phyloP scores from a whole-genome alignment of 2,797 vertebrate species.

The Aulostomus chinensis region DNA sequence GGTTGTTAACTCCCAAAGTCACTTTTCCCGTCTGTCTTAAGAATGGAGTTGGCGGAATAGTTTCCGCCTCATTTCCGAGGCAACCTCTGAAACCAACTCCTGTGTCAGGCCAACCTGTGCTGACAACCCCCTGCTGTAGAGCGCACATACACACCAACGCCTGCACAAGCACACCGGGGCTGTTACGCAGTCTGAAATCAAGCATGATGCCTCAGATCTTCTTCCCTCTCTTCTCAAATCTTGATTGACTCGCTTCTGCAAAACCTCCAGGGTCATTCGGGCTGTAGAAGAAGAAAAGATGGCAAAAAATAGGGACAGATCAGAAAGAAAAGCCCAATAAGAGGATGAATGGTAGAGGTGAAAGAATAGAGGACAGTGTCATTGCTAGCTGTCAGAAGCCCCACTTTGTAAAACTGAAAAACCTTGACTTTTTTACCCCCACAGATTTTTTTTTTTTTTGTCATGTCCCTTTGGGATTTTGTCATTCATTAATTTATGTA shows the following conservation, averaged over 20 bases:
- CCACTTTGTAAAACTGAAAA: slow-evolving; percentile 37
- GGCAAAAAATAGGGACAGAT: slow-evolving; percentile 39
- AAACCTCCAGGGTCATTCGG: slow-evolving; percentile 62
- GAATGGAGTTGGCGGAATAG: slow-evolving; percentile 51
- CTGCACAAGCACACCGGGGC: too few species aligned
- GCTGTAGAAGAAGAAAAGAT: slow-evolving; percentile 28
- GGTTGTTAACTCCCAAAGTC: slow-evolving; percentile 68
- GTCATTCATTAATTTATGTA: slow-evolving; percentile 52
- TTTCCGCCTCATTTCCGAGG: slow-evolving; percentile 70
- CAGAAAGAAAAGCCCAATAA: slow-evolving; percentile 53
- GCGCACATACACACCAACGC: slow-evolving; percentile 3
- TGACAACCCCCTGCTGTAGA: slow-evolving; percentile 64
- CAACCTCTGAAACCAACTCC: slow-evolving; percentile 70
- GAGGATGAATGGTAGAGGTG: slow-evolving; percentile 42
- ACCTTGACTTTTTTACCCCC: not conserved
- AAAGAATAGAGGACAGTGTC: slow-evolving; percentile 46
- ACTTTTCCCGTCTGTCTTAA: slow-evolving; percentile 65
- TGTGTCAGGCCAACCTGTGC: slow-evolving; percentile 63
- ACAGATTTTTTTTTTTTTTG: not conserved
- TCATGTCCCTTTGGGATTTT: slow-evolving; percentile 35
- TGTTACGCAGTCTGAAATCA: slow-evolving; percentile 27
- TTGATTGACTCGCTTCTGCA: slow-evolving; percentile 63
- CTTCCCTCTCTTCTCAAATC: slow-evolving; percentile 52
- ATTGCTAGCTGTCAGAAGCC: slow-evolving; percentile 49
- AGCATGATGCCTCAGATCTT: slow-evolving; percentile 54